These are phyloP conservation scores for Oreochromis mossambicus DNA, from an alignment of 2,797 vertebrate species.

Conservation along the genomic window DNA sequence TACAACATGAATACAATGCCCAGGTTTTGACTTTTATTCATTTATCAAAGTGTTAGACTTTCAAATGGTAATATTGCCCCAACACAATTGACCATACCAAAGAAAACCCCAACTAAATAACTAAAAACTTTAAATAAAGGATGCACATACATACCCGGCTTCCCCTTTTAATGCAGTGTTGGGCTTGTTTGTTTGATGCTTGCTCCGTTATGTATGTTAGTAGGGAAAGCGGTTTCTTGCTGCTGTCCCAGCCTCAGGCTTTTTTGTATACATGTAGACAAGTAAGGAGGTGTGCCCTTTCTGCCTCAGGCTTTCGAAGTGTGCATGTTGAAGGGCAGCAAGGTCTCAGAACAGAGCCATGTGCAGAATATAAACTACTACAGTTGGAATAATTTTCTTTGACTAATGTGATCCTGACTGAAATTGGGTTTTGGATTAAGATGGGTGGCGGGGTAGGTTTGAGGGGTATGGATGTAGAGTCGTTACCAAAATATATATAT, in stretches of 20 bases:
- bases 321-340: background rate
- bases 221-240: background rate
- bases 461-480: background rate
- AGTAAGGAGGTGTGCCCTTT: background rate
- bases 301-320: background rate
- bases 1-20: background rate
- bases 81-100: background rate
- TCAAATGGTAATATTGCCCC: background rate
- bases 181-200: background rate
- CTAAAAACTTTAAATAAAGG: background rate
- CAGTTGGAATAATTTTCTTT: background rate
- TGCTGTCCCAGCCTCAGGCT: background rate
- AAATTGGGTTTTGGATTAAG: background rate
- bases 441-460: background rate
- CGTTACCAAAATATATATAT: background rate
- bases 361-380: background rate
- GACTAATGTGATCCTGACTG: background rate
- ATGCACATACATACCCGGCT: background rate
- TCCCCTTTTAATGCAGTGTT: background rate
- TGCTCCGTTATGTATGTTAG: background rate
- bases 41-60: background rate
- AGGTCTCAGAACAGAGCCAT: background rate
- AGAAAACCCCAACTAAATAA: fast-evolving
- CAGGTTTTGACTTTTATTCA: background rate
- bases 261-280: background rate